Conservation (phyloP, 2,797 vertebrate species). For the Amblyraja radiata region DNA sequence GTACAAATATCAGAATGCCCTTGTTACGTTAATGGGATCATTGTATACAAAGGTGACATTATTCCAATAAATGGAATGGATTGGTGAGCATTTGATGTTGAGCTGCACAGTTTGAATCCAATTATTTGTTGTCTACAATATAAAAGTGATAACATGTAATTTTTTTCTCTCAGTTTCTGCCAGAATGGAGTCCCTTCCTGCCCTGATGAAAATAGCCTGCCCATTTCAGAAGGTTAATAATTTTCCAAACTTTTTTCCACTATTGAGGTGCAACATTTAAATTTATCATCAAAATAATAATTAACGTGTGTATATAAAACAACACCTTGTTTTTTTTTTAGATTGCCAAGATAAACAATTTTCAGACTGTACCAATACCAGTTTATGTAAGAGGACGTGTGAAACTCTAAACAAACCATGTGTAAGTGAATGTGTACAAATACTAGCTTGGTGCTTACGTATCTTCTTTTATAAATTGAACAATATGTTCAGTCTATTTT, state of each 20-base stretch:
- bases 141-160: background rate
- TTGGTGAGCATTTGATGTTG: conserved; percentile 50
- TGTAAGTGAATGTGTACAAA: background rate
- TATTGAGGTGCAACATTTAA: background rate
- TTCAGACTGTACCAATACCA: background rate
- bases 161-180: background rate
- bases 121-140: too few species aligned
- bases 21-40: conserved; percentile 47
- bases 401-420: conserved; percentile 4
- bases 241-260: background rate
- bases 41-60: conserved; percentile 42
- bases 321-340: background rate
- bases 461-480: background rate
- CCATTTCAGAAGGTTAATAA: background rate
- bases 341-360: background rate
- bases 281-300: background rate
- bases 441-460: background rate
- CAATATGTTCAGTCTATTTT: background rate
- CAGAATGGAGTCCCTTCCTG: background rate
- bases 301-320: background rate
- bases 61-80: conserved; percentile 46
- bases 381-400: background rate
- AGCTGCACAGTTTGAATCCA: background rate
- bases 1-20: conserved; percentile 48
- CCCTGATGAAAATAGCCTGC: too few species aligned